Evolutionary conservation across 2,888 invertebrate genomes (phyloP), one percentile per base, ranked within the genome.

Genomic region (Eupeodes luniger): DNA sequence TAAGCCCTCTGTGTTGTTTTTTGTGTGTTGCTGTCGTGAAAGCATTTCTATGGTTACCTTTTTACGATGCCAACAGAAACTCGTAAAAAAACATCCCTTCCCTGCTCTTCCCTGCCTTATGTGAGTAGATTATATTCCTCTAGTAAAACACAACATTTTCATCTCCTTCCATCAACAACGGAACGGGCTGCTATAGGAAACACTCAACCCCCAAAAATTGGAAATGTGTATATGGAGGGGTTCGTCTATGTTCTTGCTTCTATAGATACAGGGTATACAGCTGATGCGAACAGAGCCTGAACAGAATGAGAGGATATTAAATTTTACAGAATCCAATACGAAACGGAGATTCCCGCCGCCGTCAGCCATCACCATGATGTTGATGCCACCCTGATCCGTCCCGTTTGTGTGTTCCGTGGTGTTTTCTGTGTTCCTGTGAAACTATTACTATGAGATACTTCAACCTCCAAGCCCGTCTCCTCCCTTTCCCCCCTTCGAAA

Each of bases 241-340:
- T 44, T 19, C 12, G 57, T 44, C 44, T 55, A n/a, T 64, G 14
- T 59, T 27, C 12, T 27, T 57, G 5, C 57, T 72, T 10, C 55
- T 40, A 40, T 40, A 40, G 40, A 9, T 40, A 40, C 40, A 40
- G 5, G 6, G 40, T 40, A 40, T 9, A 40, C 51, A 57, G 19
- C 51, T 62, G 51, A 27, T 67, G 55, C 9, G 27, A 47, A 57
- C 16, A 75, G 53, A 9, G 40, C 40, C 6, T 40, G 40, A 62
- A 19, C 67, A 49, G 74, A 77, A 61, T 72, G 70, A 55, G 69
- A 88, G 87, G 87, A 88, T 88, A 88, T 88, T 88, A 84, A 84
- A 88, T 88, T 87, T 81, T 84, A 84, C 77, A 88, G 81, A 72
- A 88, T 78, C 72, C 84, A 80, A 88, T 84, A 84, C 57, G 80